Conservation (phyloP, 2,113 vertebrate species). For the Alligator mississippiensis region DNA sequence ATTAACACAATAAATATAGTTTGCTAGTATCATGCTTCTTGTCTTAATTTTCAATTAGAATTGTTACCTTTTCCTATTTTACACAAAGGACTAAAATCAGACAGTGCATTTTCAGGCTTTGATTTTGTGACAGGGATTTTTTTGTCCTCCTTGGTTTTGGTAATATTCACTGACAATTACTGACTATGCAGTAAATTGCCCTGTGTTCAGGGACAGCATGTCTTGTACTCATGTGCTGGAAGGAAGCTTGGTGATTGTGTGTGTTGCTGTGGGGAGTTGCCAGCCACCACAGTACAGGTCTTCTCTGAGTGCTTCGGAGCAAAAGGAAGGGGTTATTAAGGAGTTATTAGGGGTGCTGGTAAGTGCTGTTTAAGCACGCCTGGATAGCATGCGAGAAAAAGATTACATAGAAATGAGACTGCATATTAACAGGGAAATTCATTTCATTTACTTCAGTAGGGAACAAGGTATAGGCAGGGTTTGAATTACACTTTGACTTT, state of each 20-base stretch:
- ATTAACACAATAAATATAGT: slow-evolving; percentile 80
- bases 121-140: slow-evolving; percentile 27
- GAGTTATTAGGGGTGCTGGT: neutral
- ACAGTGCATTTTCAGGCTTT: neutral
- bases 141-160: neutral
- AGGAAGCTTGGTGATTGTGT: slow-evolving; percentile 10
- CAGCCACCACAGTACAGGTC: neutral
- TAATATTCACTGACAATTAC: slow-evolving; percentile 50
- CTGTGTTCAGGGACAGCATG: slow-evolving; percentile 40
- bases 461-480: fast-evolving
- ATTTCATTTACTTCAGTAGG: neutral
- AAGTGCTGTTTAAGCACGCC: slow-evolving; percentile 1
- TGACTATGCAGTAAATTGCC: slow-evolving; percentile 24
- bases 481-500: neutral
- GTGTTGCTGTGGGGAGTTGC: neutral
- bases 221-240: neutral
- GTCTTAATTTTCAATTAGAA: slow-evolving; percentile 73
- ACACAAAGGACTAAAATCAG: neutral
- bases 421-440: neutral
- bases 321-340: neutral
- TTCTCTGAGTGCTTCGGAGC: neutral
- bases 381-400: neutral
- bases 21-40: slow-evolving; percentile 51
- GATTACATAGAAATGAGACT: neutral
- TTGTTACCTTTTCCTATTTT: slow-evolving; percentile 41